phyloP scores from a whole-genome alignment of 2,888 invertebrate genomes.

The Gibbula magus region DNA sequence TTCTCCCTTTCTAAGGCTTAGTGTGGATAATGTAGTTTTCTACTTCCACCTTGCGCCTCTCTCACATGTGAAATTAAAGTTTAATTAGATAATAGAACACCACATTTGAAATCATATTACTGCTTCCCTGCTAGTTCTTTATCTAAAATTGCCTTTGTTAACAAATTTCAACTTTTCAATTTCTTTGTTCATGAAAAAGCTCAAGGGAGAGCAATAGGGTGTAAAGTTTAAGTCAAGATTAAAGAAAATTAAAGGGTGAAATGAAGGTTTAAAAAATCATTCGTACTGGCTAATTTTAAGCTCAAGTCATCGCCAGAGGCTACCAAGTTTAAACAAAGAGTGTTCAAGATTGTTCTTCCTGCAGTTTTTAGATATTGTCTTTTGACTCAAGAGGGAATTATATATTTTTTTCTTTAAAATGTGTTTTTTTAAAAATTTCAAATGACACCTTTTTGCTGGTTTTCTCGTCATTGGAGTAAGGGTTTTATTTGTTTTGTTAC shows the following conservation, averaged over 20 bases:
- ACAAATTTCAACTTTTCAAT: not conserved
- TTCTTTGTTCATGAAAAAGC: not conserved
- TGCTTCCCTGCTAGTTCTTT: not conserved
- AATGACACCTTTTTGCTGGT: not conserved
- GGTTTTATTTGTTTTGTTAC: not conserved
- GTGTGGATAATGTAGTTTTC: too few relatives aligned
- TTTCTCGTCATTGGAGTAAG: not conserved
- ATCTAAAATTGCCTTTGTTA: conserved; percentile 4
- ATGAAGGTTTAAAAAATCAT: not conserved
- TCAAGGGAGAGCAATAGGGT: not conserved
- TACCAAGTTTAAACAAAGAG: not conserved
- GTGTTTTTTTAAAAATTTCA: not conserved
- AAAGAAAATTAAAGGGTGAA: not conserved
- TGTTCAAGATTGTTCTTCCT: not conserved
- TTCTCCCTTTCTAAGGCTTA: too few relatives aligned
- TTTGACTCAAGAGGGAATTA: not conserved
- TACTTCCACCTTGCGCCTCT: too few relatives aligned
- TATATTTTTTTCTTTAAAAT: not conserved
- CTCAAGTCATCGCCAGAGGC: not conserved
- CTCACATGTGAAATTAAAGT: not conserved
- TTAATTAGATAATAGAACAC: not conserved
- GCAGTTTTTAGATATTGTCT: not conserved
- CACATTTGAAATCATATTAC: not conserved
- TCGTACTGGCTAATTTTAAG: not conserved
- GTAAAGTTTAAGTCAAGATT: not conserved